Evolutionary conservation across 92 coral and sea anemone species (phyloP), one percentile per base, ranked within the genome.

Genomic region (Umimayanthus kanabou): DNA sequence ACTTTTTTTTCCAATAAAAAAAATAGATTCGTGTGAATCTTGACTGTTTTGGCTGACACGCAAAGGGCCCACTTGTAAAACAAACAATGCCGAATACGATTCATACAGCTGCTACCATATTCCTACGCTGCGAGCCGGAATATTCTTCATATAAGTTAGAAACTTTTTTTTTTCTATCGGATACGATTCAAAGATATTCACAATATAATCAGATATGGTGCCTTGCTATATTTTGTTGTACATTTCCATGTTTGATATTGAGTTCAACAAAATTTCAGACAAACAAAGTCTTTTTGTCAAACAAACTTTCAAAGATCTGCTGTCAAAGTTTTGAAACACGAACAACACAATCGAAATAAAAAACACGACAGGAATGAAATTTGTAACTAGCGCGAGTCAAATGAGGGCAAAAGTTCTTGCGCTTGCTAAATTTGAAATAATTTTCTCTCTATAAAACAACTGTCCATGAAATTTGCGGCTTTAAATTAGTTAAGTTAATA

Each of bases 401-500:
- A 26, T 28, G 42, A 74, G 26, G 8, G 49, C 42, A 74, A 74
- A 28, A 65, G 10, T 39, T 66, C 78, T 22, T 39, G 47, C 0
- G 6, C 43, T 16, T 1, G 40, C 47, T 57, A 22, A 77, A 11
- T 42, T 15, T 66, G 16, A 70, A 43, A 73, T 30, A 25, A 69
- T 15, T 83, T 83, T 30, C 47, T 2, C 13, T 45, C 28, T 10
- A 18, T 11, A 75, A 70, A 83, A 83, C 78, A 69, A 43, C 73
- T 70, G 42, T n/a, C 53, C 40, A 18, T 11, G 33, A 83, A n/a
- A 70, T 6, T 5, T 30, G 25, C 45, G n/a, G 37, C 42, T 80
- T 82, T 42, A 67, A 82, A 43, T 67, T 83, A 45, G 49, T 20
- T 14, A 20, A 25, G 65, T 83, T 69, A 83, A 83, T 83, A 83